Evolutionary conservation across 23 tunicate genomes (phyloP).

Genomic region (Diplosoma virens): DNA sequence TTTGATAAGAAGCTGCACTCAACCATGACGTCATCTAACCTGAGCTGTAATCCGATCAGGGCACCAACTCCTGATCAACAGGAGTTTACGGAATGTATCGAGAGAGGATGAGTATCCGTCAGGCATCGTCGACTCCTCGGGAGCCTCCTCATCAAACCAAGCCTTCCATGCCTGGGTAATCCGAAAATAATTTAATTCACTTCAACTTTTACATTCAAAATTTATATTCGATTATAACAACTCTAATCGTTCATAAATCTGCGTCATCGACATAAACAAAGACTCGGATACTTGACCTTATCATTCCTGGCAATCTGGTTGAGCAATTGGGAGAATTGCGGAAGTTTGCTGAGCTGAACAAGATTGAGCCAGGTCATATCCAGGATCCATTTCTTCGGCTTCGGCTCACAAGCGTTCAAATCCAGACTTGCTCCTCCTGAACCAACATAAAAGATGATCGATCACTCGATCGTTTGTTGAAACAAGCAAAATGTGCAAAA

Average conservation of each 20-base stretch:
- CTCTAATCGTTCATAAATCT: not conserved
- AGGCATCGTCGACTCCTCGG: conserved; percentile 93
- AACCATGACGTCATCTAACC: conserved; percentile 22
- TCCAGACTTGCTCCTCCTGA: conserved; percentile 98
- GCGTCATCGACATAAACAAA: not conserved
- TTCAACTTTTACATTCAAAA: not conserved
- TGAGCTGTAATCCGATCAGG: conserved; percentile 98
- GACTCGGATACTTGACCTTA: conserved; percentile 39
- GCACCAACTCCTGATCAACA: conserved; percentile 95
- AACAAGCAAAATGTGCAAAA: too few species aligned
- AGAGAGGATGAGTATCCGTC: conserved; percentile 96
- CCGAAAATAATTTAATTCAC: too few species aligned
- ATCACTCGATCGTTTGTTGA: too few species aligned
- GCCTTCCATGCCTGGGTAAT: conserved; percentile 91
- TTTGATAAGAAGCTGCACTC: not conserved
- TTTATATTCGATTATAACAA: not conserved
- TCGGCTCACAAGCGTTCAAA: conserved; percentile 92
- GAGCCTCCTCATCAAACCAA: conserved; percentile 98
- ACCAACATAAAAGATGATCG: too few species aligned
- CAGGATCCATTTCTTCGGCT: conserved; percentile 98
- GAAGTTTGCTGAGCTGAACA: conserved; percentile 94
- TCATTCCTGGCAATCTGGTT: conserved; percentile 95
- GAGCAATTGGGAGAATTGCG: conserved; percentile 88
- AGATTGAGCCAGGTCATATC: conserved; percentile 98
- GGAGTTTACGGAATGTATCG: conserved; percentile 89